Evolutionary conservation across 2,113 vertebrate genomes (phyloP), one percentile per base, ranked within the genome.

Genomic region (Podilymbus podiceps): DNA sequence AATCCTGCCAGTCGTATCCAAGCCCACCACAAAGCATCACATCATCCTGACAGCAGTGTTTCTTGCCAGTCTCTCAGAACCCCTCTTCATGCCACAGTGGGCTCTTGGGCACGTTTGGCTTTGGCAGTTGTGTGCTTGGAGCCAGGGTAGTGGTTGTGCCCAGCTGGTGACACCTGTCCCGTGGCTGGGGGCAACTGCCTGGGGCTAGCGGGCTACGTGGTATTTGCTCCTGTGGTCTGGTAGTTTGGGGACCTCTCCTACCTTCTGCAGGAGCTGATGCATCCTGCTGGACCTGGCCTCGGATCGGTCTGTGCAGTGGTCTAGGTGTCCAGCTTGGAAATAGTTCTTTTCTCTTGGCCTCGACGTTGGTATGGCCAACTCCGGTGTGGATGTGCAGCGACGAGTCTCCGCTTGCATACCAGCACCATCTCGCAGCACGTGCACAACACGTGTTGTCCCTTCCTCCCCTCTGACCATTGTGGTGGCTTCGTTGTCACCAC

Each of bases 11-110:
- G 0, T 64, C 5, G 2, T 46, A 10, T 71, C 52, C 67, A 59
- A 46, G 40, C 56, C 18, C 35, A 47, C 49, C 30, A 16, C 30
- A 33, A 86, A 73, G 60, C 59, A 55, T 23, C 5, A 1, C 33
- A 3, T 31, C 59, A 15, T 35, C n/a, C 60, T 52, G n/a, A 20
- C 42, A 47, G 81, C 56, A 38, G 11, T 2, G 0, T 53, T 56
- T 14, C 64, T 56, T 23, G 8, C 28, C n/a, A 5, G 23, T 9
- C 69, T 56, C 52, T 42, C 47, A 5, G 21, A 46, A 25, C 17
- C 23, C 35, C 58, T 56, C 18, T 21, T 15, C 9, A 0, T 17
- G 33, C 30, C 0, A 0, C 0, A 2, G 24, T 0, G 5, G 13
- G 42, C 31, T 35, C 8, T 20, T 49, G 31, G 58, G n/a, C 5